phyloP scores from a whole-genome alignment of 1,140 invertebrate genomes.

The Solenopsis invicta region DNA sequence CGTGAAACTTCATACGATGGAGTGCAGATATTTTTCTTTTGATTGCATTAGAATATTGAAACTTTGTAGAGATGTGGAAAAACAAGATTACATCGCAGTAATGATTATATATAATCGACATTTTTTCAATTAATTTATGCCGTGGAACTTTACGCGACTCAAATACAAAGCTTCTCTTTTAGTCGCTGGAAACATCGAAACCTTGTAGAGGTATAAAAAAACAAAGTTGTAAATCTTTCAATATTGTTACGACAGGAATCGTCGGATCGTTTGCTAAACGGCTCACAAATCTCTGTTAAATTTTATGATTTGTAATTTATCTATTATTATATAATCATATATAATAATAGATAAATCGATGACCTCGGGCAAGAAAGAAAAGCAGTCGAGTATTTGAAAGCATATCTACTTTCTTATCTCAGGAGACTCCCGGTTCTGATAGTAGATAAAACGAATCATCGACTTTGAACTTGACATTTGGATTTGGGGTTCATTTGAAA shows the following conservation, averaged over 20 bases:
- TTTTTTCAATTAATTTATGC: neutral
- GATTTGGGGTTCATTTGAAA: neutral
- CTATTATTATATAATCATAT: no score
- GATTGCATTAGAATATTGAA: neutral
- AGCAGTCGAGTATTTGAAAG: neutral
- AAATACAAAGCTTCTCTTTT: neutral
- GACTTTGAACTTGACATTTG: neutral
- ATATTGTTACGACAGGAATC: neutral
- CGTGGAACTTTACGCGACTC: neutral
- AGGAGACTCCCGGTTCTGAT: neutral
- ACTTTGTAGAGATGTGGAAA: neutral
- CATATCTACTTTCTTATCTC: neutral
- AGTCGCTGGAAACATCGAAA: neutral
- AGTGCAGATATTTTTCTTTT: neutral
- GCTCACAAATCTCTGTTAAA: neutral
- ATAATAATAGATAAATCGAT: neutral
- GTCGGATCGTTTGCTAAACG: neutral
- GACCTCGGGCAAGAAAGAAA: neutral
- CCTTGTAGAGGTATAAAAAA: neutral
- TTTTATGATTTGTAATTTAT: neutral
- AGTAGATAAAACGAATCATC: neutral
- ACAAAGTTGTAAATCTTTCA: neutral
- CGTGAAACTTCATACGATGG: neutral
- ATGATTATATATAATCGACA: neutral
- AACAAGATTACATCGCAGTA: neutral